Conservation (phyloP, 1,140 invertebrate species). For the Druon quercuslanigerum region DNA sequence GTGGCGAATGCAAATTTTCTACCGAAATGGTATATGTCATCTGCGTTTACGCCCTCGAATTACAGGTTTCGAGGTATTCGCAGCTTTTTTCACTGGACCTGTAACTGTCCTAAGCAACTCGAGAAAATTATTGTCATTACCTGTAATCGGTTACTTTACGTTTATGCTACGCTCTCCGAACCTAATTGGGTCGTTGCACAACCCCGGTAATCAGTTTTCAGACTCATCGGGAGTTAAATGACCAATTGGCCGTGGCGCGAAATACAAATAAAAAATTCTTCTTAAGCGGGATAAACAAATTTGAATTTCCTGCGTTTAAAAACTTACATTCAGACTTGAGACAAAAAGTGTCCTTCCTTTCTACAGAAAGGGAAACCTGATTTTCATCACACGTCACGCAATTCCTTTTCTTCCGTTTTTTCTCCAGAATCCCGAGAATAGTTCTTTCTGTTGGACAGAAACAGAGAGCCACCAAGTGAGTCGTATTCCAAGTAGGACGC, state of each 20-base stretch:
- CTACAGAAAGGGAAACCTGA: constrained; percentile 43
- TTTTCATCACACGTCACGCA: constrained; percentile 28
- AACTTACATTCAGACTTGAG: not conserved
- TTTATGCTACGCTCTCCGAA: constrained; percentile 15
- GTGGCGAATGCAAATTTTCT: constrained; percentile 49
- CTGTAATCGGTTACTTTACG: not conserved
- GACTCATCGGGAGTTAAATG: too few relatives aligned
- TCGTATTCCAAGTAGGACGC: constrained; percentile 60
- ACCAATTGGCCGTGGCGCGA: too few relatives aligned
- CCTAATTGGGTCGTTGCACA: too few relatives aligned
- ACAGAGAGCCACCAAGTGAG: constrained; percentile 54
- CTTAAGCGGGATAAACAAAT: too few relatives aligned
- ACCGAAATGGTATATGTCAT: constrained; percentile 38
- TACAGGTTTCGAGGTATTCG: not conserved
- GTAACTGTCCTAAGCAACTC: not conserved
- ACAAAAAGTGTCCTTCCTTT: constrained; percentile 41
- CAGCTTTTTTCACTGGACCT: constrained; percentile 12
- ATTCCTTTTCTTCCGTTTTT: constrained; percentile 37
- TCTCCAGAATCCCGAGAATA: constrained; percentile 50
- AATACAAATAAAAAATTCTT: too few relatives aligned
- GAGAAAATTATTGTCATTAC: constrained; percentile 28
- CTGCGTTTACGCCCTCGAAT: not conserved
- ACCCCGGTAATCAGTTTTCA: too few relatives aligned
- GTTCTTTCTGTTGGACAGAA: constrained; percentile 46
- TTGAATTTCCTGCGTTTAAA: too few relatives aligned